Conservation (phyloP, 2,888 invertebrate species). For the Andrena marginata region DNA sequence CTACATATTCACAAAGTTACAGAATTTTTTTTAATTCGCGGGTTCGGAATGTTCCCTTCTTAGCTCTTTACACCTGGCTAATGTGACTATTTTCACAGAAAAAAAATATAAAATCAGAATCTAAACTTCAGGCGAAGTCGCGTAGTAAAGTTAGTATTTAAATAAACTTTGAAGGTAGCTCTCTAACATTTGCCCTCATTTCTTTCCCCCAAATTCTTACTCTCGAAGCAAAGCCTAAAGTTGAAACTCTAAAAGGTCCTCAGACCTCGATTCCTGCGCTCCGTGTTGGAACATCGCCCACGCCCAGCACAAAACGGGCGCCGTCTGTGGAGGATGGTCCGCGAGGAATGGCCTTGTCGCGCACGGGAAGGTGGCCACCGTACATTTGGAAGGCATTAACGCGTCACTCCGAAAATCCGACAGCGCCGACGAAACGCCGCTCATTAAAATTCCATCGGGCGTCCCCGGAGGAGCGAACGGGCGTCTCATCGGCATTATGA, state of each 20-base stretch:
- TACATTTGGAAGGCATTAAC: constrained; percentile 79
- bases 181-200: too few species aligned
- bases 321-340: neutral
- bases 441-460: constrained; percentile 82
- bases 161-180: too few species aligned
- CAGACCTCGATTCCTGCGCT: neutral
- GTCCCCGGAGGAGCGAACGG: constrained; percentile 38
- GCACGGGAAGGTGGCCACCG: constrained; percentile 57
- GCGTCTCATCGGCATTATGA: constrained; percentile 69
- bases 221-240: too few species aligned
- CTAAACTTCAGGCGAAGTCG: too few species aligned
- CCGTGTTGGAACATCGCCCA: neutral
- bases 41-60: too few species aligned
- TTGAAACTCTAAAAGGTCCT: neutral
- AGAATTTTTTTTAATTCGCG: too few species aligned
- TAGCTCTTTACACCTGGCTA: too few species aligned
- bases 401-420: constrained; percentile 77
- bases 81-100: too few species aligned
- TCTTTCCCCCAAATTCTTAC: too few species aligned
- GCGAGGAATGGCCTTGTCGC: constrained; percentile 28
- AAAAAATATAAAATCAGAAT: too few species aligned
- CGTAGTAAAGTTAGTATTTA: too few species aligned
- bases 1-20: too few species aligned
- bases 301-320: neutral
- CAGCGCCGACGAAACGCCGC: constrained; percentile 77